Evolutionary conservation across 1,140 invertebrate genomes (phyloP), one percentile per base, ranked within the genome.

Genomic region (Asobara japonica): DNA sequence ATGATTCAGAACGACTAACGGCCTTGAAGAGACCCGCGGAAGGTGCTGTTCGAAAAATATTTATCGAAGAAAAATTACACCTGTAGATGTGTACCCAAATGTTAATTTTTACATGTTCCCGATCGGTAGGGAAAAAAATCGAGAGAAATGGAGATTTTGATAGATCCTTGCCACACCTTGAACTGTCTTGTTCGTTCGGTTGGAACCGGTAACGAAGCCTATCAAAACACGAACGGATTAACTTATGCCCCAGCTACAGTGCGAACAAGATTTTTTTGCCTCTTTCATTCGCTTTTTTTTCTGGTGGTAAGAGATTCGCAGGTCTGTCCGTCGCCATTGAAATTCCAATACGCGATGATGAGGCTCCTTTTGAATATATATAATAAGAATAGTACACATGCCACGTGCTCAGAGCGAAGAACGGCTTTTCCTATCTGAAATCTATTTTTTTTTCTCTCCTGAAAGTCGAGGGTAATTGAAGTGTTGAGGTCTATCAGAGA

Each of bases 91-190:
- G 29, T 64, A 64, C 25, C 11, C n/a, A 2, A 45, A 45, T 45
- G 41, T 7, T 2, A 45, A 45, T 45, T 45, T 45, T 45, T 45
- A 45, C 7, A 16, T 45, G 41, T 45, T 16, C 18, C 41, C 41
- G 13, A 45, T 45, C n/a, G 41, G n/a, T n/a, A n/a, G 41, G 41
- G 6, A 16, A 45, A 61, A 45, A 36, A 64, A 13, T 60, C 18
- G 22, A 60, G 69, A 33, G 31, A 27, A 33, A 25, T 36, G 41
- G 66, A 31, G 48, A 62, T 33, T 75, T 75, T 75, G 74, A 75
- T 75, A 75, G 74, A 75, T 65, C 73, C 74, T 76, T 73, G 76
- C 74, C 79, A 79, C 76, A 79, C 76, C 75, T 79, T 69, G 74
- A 74, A 71, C 74, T 75, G 74, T 80, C 76, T 74, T 67, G 72